These are phyloP conservation scores for Eustalomyia histrio DNA, from an alignment of 2,888 invertebrate genomes.

Conservation along the genomic window DNA sequence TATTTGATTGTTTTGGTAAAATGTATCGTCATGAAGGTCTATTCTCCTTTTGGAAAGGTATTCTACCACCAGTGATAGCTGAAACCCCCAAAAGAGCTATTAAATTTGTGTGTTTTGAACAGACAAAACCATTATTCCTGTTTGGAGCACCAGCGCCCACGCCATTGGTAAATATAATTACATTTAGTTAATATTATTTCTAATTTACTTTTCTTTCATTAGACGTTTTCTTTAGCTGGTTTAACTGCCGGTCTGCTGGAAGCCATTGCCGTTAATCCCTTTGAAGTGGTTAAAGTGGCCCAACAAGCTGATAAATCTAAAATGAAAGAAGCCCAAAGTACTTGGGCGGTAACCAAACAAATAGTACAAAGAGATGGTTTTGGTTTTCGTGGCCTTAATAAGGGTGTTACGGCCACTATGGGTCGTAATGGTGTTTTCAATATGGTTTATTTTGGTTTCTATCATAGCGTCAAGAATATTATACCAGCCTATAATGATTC, in stretches of 20 bases:
- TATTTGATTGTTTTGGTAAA: conserved; percentile 92
- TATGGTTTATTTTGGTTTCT: conserved; percentile 96
- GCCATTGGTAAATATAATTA: conserved; percentile 83
- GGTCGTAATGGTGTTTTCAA: conserved; percentile 95
- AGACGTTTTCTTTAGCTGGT: conserved; percentile 94
- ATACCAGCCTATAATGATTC: conserved; percentile 85
- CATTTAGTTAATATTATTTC: background rate
- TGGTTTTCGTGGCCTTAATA: conserved; percentile 89
- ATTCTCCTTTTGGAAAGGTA: conserved; percentile 94
- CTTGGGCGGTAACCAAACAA: conserved; percentile 88
- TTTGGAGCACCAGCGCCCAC: conserved; percentile 88
- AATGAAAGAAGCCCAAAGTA: conserved; percentile 85
- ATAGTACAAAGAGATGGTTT: conserved; percentile 89
- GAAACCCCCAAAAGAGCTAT: conserved; percentile 97
- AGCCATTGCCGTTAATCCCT: conserved; percentile 94
- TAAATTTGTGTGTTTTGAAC: conserved; percentile 96
- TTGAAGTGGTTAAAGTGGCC: conserved; percentile 97
- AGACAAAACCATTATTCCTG: conserved; percentile 91
- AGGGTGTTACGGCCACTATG: conserved; percentile 93
- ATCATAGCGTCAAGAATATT: conserved; percentile 91
- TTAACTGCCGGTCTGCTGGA: conserved; percentile 94
- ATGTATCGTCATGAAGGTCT: conserved; percentile 93
- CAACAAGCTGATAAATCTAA: conserved; percentile 86
- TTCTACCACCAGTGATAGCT: conserved; percentile 93
- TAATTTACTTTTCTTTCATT: conserved; percentile 59